phyloP scores from a whole-genome alignment of 2,797 vertebrate genomes.

The Eulemur coronatus region DNA sequence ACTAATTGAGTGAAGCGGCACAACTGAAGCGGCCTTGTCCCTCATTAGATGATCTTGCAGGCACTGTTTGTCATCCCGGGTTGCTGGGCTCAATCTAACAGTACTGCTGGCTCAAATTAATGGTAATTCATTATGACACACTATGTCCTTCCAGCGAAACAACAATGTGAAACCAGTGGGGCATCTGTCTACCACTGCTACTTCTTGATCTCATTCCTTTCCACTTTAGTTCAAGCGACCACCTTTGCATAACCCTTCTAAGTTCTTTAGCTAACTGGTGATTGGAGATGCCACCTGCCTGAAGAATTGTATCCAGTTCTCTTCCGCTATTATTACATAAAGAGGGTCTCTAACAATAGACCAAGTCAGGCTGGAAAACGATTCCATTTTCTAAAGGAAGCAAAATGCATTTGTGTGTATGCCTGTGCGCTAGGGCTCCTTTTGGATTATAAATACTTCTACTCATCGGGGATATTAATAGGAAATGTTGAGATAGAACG shows the following conservation, averaged over 20 bases:
- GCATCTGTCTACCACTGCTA: background rate
- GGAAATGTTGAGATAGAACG: background rate
- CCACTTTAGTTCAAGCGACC: constrained; percentile 26
- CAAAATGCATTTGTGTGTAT: background rate
- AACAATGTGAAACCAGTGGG: constrained; percentile 79
- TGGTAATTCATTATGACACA: constrained; percentile 89
- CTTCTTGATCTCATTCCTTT: constrained; percentile 45
- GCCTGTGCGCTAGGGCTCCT: background rate
- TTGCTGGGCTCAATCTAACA: constrained; percentile 82
- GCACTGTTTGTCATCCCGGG: constrained; percentile 89
- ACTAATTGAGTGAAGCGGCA: constrained; percentile 95
- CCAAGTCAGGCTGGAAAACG: background rate
- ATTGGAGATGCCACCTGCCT: constrained; percentile 19
- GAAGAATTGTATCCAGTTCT: background rate
- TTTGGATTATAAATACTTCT: background rate
- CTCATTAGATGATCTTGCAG: constrained; percentile 92
- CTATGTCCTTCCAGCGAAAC: constrained; percentile 87
- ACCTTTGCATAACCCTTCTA: constrained; percentile 31
- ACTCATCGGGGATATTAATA: background rate
- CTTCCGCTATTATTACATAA: background rate
- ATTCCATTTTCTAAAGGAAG: background rate
- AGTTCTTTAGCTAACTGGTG: constrained; percentile 21
- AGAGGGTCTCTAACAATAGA: background rate
- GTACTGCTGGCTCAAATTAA: constrained; percentile 87
- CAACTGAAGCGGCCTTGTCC: constrained; percentile 86